These are phyloP conservation scores for Dipus sagitta DNA, from an alignment of 2,797 vertebrate species.

Conservation along the genomic window DNA sequence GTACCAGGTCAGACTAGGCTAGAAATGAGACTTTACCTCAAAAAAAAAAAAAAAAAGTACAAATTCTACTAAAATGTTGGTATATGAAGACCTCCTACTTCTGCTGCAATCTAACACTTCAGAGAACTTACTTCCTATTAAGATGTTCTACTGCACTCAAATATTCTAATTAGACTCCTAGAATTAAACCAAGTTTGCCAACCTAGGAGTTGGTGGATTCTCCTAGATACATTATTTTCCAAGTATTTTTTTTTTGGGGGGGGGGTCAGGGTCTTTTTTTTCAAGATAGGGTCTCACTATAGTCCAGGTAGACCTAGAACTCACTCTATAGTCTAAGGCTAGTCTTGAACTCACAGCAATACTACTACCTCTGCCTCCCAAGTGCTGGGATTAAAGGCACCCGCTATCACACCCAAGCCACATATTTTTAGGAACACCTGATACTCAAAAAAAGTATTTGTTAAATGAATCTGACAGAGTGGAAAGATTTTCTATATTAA, in stretches of 20 bases:
- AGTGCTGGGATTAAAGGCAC: too few relatives aligned
- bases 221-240: not conserved
- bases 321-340: too few relatives aligned
- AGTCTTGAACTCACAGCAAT: too few relatives aligned
- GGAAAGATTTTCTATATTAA: not conserved
- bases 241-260: not conserved
- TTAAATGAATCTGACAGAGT: not conserved
- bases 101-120: not conserved
- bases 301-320: too few relatives aligned
- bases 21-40: too few relatives aligned
- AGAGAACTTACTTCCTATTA: constrained; percentile 23
- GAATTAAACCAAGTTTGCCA: constrained; percentile 27
- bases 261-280: too few relatives aligned
- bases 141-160: not conserved
- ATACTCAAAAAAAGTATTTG: not conserved
- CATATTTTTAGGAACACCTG: not conserved
- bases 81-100: not conserved
- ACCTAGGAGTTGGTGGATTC: not conserved
- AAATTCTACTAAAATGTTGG: too few relatives aligned
- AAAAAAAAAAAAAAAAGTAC: too few relatives aligned
- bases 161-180: not conserved
- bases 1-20: too few relatives aligned
- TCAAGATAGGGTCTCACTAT: too few relatives aligned
- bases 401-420: not conserved
- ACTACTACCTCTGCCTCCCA: too few relatives aligned